Conservation (phyloP, 2,797 vertebrate species). For the Cirrhinus mrigala region DNA sequence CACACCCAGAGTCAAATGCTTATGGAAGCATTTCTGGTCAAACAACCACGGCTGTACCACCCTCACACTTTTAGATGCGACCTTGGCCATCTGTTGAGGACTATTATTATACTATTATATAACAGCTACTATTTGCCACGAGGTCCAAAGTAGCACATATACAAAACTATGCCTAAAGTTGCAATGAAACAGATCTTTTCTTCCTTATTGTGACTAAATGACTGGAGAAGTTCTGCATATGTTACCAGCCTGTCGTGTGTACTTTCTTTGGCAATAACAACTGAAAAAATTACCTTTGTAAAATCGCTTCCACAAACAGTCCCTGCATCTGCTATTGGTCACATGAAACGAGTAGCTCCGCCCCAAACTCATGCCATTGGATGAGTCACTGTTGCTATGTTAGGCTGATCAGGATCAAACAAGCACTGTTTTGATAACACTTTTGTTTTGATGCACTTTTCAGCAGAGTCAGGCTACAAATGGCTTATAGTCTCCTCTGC, state of each 20-base stretch:
- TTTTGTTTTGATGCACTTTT: background rate
- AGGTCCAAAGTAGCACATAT: background rate
- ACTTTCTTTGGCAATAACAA: background rate
- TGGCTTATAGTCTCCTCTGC: background rate
- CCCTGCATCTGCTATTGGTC: background rate
- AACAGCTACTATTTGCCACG: constrained; percentile 20
- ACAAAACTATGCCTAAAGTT: background rate
- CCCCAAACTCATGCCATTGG: background rate
- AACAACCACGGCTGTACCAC: constrained; percentile 6
- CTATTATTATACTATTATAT: background rate
- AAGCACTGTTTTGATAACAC: background rate
- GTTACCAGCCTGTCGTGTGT: background rate
- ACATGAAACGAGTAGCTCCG: background rate
- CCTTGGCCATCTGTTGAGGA: constrained; percentile 24
- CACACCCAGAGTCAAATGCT: constrained; percentile 35
- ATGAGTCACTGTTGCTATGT: background rate
- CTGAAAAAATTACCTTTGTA: background rate
- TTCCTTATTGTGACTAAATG: background rate
- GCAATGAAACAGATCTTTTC: background rate
- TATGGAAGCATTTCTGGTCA: constrained; percentile 34
- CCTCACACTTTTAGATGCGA: background rate
- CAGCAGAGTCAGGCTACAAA: background rate
- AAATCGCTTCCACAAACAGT: background rate
- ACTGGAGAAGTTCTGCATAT: background rate
- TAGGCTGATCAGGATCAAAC: background rate